Conservation (phyloP, 2,797 vertebrate genomes). For the Acanthornis magna region DNA sequence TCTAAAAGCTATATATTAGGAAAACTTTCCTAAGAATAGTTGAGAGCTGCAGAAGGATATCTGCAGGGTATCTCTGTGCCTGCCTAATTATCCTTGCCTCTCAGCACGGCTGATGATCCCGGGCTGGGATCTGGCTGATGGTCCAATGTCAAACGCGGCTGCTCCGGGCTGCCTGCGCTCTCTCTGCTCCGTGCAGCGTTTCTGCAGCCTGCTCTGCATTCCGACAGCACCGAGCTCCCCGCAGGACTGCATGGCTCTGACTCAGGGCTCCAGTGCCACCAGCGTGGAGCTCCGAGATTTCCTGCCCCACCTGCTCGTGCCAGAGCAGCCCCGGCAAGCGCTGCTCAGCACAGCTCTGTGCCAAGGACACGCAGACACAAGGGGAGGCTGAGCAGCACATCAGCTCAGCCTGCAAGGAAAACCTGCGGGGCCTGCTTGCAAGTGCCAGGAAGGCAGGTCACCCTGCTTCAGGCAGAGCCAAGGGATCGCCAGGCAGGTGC, state of each 20-base stretch:
- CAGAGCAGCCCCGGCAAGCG: accelerated
- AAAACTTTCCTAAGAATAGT: slow-evolving; percentile 22
- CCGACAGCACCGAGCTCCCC: not conserved
- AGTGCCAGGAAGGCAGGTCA: not conserved
- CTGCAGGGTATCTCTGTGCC: slow-evolving; percentile 25
- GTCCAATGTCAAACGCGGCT: not conserved
- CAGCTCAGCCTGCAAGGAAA: not conserved
- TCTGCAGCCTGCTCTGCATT: not conserved
- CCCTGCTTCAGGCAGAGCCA: not conserved
- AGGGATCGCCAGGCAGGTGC: not conserved
- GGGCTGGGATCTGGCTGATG: not conserved
- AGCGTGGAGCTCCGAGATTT: accelerated
- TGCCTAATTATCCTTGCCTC: slow-evolving; percentile 30
- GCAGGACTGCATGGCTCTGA: not conserved
- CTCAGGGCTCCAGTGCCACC: not conserved
- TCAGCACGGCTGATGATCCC: slow-evolving; percentile 1
- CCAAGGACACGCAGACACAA: not conserved
- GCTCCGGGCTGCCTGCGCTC: not conserved
- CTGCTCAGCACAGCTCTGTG: not conserved
- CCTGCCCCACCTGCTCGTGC: not conserved
- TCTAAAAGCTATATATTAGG: not conserved
- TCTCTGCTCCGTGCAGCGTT: not conserved
- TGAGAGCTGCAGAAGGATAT: slow-evolving; percentile 28
- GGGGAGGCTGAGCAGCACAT: not conserved
- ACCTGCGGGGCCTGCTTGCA: not conserved